These are phyloP conservation scores for Bombus pascuorum DNA, from an alignment of 1,140 invertebrate genomes.

Conservation along the genomic window DNA sequence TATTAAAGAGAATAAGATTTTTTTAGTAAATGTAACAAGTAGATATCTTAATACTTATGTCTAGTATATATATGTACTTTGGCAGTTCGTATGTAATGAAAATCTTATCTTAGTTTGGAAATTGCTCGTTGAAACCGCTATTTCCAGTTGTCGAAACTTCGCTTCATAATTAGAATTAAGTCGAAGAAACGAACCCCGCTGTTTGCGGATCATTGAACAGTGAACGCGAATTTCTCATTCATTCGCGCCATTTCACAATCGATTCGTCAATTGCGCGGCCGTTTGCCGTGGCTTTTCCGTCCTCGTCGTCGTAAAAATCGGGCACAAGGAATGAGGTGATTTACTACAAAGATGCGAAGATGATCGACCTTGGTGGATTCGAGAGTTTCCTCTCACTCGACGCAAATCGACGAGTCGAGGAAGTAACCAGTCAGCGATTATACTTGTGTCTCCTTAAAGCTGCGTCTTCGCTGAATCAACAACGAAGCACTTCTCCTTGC, in stretches of 20 bases:
- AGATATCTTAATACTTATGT: not conserved
- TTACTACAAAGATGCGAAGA: conserved; percentile 31
- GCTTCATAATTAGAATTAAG: conserved; percentile 6
- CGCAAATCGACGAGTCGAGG: conserved; percentile 31
- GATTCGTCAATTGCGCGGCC: conserved; percentile 16
- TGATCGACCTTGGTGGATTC: conserved; percentile 40
- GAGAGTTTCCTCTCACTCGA: conserved; percentile 46
- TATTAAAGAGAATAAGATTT: too few species aligned
- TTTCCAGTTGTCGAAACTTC: conserved; percentile 2
- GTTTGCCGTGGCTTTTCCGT: conserved; percentile 2
- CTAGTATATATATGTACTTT: not conserved
- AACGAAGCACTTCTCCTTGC: too few species aligned
- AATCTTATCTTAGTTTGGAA: not conserved
- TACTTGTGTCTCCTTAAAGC: not conserved
- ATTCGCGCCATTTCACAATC: conserved; percentile 27
- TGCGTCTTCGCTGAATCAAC: too few species aligned
- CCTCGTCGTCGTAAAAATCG: conserved; percentile 28
- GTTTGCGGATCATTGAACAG: conserved; percentile 3
- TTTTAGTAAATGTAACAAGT: too few species aligned
- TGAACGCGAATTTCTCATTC: not conserved
- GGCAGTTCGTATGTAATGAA: not conserved
- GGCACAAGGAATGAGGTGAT: conserved; percentile 11
- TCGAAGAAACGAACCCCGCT: not conserved
- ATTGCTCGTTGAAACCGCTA: not conserved
- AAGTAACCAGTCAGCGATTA: conserved; percentile 18